A percentile compares a stretch with the other conserved stretches of the same genome.
Conservation (phyloP, 2,888 invertebrate genomes). For the Globia sparganii region DNA sequence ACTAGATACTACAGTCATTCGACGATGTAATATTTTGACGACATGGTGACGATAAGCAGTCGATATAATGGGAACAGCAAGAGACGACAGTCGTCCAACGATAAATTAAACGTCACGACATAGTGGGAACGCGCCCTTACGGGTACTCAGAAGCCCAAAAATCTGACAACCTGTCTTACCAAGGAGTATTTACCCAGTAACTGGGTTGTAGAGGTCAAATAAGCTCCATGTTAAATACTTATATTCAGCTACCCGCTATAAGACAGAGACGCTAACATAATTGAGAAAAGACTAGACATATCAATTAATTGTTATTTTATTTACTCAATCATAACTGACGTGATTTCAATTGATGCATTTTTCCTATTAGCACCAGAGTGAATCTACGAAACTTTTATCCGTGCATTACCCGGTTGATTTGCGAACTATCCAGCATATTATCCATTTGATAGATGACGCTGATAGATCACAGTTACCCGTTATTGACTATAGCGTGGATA, state of each 20-base stretch:
- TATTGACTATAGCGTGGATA: slow-evolving; percentile 18
- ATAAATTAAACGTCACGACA: too few relatives aligned
- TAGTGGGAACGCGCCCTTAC: too few relatives aligned
- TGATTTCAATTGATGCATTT: not conserved
- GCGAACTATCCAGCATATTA: slow-evolving; percentile 26
- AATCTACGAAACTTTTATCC: slow-evolving; percentile 6
- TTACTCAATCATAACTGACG: not conserved
- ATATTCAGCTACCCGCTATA: too few relatives aligned
- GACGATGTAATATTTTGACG: too few relatives aligned
- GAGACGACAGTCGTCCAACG: too few relatives aligned
- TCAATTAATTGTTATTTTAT: not conserved
- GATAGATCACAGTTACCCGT: slow-evolving; percentile 34
- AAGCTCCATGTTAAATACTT: too few relatives aligned
- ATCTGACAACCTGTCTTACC: not conserved
- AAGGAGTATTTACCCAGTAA: not conserved
- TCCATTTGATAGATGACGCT: slow-evolving; percentile 32
- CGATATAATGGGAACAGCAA: too few relatives aligned
- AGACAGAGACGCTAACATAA: not conserved
- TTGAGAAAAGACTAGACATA: not conserved
- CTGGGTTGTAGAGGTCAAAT: not conserved
- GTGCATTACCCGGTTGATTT: slow-evolving; percentile 15
- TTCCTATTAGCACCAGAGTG: not conserved
- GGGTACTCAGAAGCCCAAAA: not conserved
- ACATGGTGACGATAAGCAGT: too few relatives aligned
- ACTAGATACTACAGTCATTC: too few relatives aligned